Conservation (phyloP, 2,113 vertebrate species). For the Phalacrocorax carbo region DNA sequence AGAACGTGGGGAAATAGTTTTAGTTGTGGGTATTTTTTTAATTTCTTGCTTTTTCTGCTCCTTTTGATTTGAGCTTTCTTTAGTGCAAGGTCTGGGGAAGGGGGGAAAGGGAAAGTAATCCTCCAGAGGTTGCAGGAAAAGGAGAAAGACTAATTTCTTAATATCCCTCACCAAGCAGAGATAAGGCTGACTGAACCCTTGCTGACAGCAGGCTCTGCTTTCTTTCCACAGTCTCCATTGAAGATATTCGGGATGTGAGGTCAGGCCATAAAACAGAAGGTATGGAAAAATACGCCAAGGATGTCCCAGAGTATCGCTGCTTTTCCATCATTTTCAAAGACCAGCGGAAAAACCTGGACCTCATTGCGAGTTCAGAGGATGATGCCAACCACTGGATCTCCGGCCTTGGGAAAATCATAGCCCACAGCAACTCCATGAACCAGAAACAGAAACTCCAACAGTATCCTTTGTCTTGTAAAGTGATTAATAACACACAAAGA, state of each 20-base stretch:
- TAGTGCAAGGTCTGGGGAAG: background rate
- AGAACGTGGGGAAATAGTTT: background rate
- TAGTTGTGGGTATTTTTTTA: background rate
- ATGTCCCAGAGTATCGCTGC: slow-evolving; percentile 79
- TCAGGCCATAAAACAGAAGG: slow-evolving; percentile 89
- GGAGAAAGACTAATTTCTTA: background rate
- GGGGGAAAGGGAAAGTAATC: background rate
- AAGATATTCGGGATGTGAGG: slow-evolving; percentile 91
- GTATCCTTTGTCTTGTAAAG: slow-evolving; percentile 84
- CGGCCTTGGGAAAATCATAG: slow-evolving; percentile 85
- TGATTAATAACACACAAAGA: slow-evolving; percentile 1
- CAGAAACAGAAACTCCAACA: slow-evolving; percentile 86
- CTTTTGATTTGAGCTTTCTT: background rate
- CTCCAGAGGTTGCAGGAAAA: background rate
- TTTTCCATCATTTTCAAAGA: slow-evolving; percentile 95
- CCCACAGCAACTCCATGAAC: slow-evolving; percentile 80
- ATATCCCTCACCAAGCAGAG: background rate
- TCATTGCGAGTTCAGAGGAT: slow-evolving; percentile 74
- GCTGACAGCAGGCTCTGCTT: slow-evolving; percentile 47
- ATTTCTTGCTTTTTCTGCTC: background rate
- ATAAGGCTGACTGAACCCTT: slow-evolving; percentile 4
- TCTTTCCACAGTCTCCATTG: slow-evolving; percentile 83
- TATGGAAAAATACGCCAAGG: slow-evolving; percentile 83
- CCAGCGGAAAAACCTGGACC: slow-evolving; percentile 85
- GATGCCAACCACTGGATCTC: slow-evolving; percentile 84